Conservation (phyloP, 2,113 vertebrate species). For the Orientallactaga bullata region DNA sequence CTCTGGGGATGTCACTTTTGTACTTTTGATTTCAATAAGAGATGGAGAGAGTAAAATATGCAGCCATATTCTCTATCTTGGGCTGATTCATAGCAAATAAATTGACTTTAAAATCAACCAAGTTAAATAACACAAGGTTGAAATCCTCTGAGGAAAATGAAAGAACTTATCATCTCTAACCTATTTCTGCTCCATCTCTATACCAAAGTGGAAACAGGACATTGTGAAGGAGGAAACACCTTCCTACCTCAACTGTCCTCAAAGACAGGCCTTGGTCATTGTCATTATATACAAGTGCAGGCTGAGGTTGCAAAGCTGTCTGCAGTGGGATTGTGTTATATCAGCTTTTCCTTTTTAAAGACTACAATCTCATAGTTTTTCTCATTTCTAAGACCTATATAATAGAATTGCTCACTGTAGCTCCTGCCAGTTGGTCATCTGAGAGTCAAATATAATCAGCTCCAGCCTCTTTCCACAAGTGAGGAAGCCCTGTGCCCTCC, state of each 20-base stretch:
- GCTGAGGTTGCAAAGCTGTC: not conserved
- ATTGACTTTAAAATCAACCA: constrained; percentile 17
- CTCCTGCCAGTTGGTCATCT: not conserved
- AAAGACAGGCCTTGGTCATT: not conserved
- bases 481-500: not conserved
- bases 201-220: too few relatives aligned
- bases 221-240: not conserved
- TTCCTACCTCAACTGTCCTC: not conserved
- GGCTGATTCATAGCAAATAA: constrained; percentile 29
- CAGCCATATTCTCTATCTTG: not conserved
- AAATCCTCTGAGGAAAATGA: not conserved
- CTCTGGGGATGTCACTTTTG: not conserved
- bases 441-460: not conserved
- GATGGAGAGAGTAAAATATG: not conserved
- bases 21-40: constrained; percentile 22
- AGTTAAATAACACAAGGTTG: not conserved
- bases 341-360: not conserved
- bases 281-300: not conserved
- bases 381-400: not conserved
- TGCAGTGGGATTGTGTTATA: not conserved
- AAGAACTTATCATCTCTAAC: not conserved
- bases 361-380: not conserved
- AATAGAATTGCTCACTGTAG: not conserved
- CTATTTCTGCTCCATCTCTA: not conserved
- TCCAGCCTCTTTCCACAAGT: not conserved